These are phyloP conservation scores for Corythornis cristatus DNA, from an alignment of 2,113 vertebrate genomes.

Conservation along the genomic window DNA sequence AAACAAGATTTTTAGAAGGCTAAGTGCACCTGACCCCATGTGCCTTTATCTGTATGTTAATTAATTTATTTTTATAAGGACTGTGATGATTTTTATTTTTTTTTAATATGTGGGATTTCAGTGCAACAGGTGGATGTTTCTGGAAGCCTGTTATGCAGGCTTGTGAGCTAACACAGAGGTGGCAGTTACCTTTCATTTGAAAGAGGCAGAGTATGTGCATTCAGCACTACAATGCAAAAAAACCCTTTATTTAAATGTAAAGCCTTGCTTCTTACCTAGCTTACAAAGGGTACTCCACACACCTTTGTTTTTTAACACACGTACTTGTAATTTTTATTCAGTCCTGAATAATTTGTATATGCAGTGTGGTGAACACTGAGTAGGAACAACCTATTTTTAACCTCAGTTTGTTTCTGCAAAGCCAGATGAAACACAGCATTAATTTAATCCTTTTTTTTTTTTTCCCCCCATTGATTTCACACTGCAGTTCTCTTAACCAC, in stretches of 20 bases:
- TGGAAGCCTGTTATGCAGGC: background rate
- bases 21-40: background rate
- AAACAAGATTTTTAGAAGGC: background rate
- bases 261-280: background rate
- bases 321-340: background rate
- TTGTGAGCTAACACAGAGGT: background rate
- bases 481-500: background rate
- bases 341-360: background rate
- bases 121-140: background rate
- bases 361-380: background rate
- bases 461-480: background rate
- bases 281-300: background rate
- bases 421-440: background rate
- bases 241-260: background rate
- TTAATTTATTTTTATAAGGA: background rate
- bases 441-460: slow-evolving; percentile 28
- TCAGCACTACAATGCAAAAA: background rate
- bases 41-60: slow-evolving; percentile 4
- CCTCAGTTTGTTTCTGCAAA: slow-evolving; percentile 44
- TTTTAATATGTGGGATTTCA: background rate
- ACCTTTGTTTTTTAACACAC: background rate
- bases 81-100: background rate
- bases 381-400: slow-evolving; percentile 22
- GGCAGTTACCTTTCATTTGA: background rate
- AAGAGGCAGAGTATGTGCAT: background rate